Percentiles rank a stretch among this genome's conserved stretches.
Conservation (phyloP, 2,797 vertebrate species). For the Gallinago stenura region DNA sequence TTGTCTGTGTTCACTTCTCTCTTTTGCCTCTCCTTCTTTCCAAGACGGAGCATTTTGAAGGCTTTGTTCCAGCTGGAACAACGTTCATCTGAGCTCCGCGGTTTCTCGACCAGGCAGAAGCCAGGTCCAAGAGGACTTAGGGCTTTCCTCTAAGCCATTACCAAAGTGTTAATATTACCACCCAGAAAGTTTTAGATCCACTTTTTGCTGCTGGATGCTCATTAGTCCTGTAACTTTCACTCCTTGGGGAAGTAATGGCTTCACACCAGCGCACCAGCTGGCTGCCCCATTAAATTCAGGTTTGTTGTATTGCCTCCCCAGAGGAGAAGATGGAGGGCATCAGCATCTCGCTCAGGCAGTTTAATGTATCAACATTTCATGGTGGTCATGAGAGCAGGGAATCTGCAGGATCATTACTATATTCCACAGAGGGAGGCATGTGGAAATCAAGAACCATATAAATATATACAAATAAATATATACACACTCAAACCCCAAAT, state of each 20-base stretch:
- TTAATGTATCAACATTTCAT: slow-evolving; percentile 28
- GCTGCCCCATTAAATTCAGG: slow-evolving; percentile 42
- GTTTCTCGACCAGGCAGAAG: slow-evolving; percentile 52
- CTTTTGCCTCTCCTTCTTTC: background rate
- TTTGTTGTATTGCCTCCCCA: background rate
- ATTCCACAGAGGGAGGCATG: background rate
- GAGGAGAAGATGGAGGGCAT: slow-evolving; percentile 32
- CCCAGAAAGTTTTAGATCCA: slow-evolving; percentile 53
- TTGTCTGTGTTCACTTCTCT: background rate
- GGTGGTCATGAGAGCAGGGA: slow-evolving; percentile 20
- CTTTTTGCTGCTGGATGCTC: slow-evolving; percentile 32
- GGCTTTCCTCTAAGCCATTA: slow-evolving; percentile 66
- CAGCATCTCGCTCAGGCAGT: background rate
- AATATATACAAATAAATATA: slow-evolving; percentile 47
- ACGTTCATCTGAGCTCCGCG: background rate
- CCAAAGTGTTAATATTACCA: slow-evolving; percentile 66
- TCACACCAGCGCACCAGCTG: slow-evolving; percentile 57
- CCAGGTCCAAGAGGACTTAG: slow-evolving; percentile 45
- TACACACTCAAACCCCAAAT: slow-evolving; percentile 1
- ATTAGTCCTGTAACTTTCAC: background rate
- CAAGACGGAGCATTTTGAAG: background rate
- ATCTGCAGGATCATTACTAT: slow-evolving; percentile 25
- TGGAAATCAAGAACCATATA: background rate
- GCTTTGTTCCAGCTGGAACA: slow-evolving; percentile 59
- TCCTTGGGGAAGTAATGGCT: slow-evolving; percentile 60